Percentiles rank a stretch among this genome's conserved stretches.
Evolutionary conservation across 2,113 vertebrate species (phyloP).

Genomic region (Micronisus gabar): DNA sequence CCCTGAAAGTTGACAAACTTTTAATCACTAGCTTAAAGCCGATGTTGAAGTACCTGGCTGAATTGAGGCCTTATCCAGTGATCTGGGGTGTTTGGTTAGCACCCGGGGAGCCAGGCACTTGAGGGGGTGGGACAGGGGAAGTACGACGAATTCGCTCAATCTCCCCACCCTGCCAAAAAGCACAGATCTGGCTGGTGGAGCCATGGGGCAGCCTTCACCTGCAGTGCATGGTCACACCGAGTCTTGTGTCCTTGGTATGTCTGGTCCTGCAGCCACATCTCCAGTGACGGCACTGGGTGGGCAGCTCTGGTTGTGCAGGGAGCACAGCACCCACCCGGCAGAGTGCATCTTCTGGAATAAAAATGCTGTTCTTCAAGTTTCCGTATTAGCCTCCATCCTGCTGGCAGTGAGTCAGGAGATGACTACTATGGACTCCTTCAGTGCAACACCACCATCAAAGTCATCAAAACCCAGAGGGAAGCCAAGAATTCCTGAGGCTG

Average conservation of each 20-base stretch:
- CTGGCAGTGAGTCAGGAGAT: slow-evolving; percentile 3
- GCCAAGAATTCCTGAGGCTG: slow-evolving; percentile 35
- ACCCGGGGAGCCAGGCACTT: neutral
- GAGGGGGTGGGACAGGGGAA: neutral
- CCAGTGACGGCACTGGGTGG: neutral
- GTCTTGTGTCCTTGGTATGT: neutral
- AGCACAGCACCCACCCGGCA: rapidly evolving
- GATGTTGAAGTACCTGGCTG: neutral
- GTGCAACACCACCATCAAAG: slow-evolving; percentile 3
- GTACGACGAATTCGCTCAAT: neutral
- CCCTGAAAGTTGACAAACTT: neutral
- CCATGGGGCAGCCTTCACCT: neutral
- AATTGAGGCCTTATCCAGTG: neutral
- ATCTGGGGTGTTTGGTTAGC: neutral
- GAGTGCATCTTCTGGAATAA: neutral
- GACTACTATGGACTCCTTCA: neutral
- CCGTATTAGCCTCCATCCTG: neutral
- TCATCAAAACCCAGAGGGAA: slow-evolving; percentile 29
- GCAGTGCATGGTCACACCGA: neutral
- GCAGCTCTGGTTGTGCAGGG: neutral
- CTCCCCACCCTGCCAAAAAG: neutral
- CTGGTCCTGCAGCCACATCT: neutral
- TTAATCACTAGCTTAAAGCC: neutral
- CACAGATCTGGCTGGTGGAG: neutral
- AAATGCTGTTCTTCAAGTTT: neutral